Evolutionary conservation across 2,888 invertebrate genomes (phyloP).

Genomic region (Macrosoma leucophasiata): DNA sequence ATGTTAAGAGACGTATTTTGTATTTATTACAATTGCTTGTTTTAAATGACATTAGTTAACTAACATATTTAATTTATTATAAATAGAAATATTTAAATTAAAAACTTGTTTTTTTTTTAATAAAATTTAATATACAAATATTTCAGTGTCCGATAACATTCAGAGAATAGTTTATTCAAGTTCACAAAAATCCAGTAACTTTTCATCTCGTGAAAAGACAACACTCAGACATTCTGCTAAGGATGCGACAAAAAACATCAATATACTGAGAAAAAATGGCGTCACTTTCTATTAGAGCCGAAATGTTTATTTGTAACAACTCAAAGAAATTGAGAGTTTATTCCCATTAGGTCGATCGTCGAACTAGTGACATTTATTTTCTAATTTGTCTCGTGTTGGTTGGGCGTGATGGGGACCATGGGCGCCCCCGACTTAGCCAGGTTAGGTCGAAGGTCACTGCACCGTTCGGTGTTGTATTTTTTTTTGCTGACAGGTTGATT

Average conservation of each 20-base stretch:
- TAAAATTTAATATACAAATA: constrained; percentile 31
- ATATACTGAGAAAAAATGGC: constrained; percentile 1
- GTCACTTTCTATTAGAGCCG: background rate
- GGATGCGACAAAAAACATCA: constrained; percentile 6
- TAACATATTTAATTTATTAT: constrained; percentile 7
- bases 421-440: too few relatives aligned
- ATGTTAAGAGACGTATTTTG: constrained; percentile 76
- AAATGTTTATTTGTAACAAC: background rate
- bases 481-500: too few relatives aligned
- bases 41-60: constrained; percentile 30
- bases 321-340: constrained; percentile 1
- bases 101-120: constrained; percentile 12
- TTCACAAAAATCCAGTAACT: constrained; percentile 15
- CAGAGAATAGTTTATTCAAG: constrained; percentile 22
- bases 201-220: constrained; percentile 12
- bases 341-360: constrained; percentile 1
- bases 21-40: constrained; percentile 75
- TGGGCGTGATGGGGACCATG: too few relatives aligned
- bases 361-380: too few relatives aligned
- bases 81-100: constrained; percentile 33
- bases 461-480: too few relatives aligned
- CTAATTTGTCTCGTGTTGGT: too few relatives aligned
- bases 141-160: constrained; percentile 25
- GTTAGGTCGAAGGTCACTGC: too few relatives aligned
- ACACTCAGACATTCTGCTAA: constrained; percentile 11